A percentile compares a stretch with the other conserved stretches of the same genome.
Conservation (phyloP, 2,797 vertebrate genomes). For the Ispidina picta region DNA sequence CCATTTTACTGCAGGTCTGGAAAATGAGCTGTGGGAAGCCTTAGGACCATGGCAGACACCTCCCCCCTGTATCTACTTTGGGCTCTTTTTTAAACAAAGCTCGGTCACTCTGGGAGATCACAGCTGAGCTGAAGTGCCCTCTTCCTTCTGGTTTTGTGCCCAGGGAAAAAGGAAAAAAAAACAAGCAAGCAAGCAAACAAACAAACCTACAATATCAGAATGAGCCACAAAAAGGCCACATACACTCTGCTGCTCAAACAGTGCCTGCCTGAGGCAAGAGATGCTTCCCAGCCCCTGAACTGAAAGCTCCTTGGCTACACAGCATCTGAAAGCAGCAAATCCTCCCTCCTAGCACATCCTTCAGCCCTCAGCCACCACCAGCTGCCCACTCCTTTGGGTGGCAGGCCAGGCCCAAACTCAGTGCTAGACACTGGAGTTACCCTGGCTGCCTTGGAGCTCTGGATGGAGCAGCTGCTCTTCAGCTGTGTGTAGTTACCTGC, state of each 20-base stretch:
- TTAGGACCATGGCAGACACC: not conserved
- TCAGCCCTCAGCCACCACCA: not conserved
- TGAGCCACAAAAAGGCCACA: not conserved
- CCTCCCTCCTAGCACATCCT: accelerated
- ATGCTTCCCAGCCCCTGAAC: not conserved
- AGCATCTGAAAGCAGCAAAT: not conserved
- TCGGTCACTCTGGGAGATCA: not conserved
- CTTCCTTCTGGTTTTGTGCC: not conserved
- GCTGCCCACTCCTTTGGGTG: not conserved
- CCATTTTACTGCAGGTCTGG: not conserved
- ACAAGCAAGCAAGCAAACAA: not conserved
- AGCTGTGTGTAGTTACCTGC: not conserved
- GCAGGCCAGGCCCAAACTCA: not conserved
- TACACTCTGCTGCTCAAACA: not conserved
- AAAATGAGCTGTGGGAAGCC: not conserved
- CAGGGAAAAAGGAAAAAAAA: not conserved
- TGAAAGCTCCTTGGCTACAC: not conserved
- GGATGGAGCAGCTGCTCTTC: not conserved
- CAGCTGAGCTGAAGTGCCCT: not conserved
- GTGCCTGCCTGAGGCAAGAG: not conserved
- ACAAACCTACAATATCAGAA: no score
- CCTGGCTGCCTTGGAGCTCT: not conserved
- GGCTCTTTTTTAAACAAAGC: not conserved
- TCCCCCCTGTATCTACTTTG: not conserved
- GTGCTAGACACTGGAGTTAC: not conserved